Evolutionary conservation across 2,888 invertebrate genomes (phyloP), one percentile per base, ranked within the genome.

Genomic region (Bombylius discolor): DNA sequence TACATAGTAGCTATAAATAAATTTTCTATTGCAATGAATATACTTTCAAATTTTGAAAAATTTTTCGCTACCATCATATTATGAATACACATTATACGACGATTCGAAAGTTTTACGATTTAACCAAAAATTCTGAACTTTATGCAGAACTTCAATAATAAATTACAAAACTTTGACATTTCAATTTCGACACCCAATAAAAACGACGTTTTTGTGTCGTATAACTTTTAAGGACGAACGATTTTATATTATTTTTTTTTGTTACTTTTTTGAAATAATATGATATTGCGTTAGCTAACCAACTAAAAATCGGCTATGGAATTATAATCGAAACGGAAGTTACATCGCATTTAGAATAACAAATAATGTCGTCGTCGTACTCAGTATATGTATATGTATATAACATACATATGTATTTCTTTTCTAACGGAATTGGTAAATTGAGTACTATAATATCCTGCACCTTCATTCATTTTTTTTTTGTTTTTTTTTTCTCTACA

Each of bases 141-240:
- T 23, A 49, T 45, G 36, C 11, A 14, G 49, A 54, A 34, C 45
- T 45, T 49, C 11, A 44, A 39, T 52, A 47, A 58, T 58, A 56
- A 59, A 59, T 57, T 55, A 44, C 46, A 31, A 53, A 55, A 57
- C 51, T 59, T 59, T 57, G 57, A 57, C 59, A 53, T 57, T 59
- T 59, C 57, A 59, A 58, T 59, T 59, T 59, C 49, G 55, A 51
- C 59, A 51, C 56, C 51, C 59, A 49, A 57, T 59, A 50, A 48
- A 42, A 42, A 4, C 39, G 39, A 42, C 39, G 11, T 42, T 23
- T 36, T 42, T 42, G 4, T 42, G 39, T 42, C 39, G 39, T 42
- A 42, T 42, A 42, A 42, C 39, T 42, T 42, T 42, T 42, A 42
- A 42, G 39, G 39, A 42, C 39, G 39, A 42, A 42, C 39, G 39